Evolutionary conservation across 2,113 vertebrate species (phyloP), one percentile per base, ranked within the genome.

Genomic region (Dasyurus viverrinus): DNA sequence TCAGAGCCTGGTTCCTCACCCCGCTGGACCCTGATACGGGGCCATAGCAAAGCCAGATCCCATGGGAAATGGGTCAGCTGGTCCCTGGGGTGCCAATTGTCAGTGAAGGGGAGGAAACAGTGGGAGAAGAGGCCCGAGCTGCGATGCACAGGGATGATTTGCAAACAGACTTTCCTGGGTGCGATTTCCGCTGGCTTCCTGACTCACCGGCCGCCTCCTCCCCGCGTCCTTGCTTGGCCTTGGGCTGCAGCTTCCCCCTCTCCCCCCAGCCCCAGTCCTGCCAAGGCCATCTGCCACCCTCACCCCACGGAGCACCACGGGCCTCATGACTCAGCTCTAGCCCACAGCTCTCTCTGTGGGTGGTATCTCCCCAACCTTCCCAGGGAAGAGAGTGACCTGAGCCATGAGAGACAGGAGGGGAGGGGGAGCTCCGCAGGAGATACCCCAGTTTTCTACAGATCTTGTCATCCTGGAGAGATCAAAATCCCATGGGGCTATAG

Each of bases 321-420:
- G 36, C n/a, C 68, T 84, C 68, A 42, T 84, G 68, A 84, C 68
- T 84, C 68, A 84, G 36, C 68, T 84, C n/a, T 84, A 84, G 68
- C 68, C 68, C 36, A 84, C n/a, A 84, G 68, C 68, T 84, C 68
- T 84, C n/a, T 84, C 68, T 84, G 68, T 84, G 68, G 68, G 68
- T 84, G 68, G 68, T n/a, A 22, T 84, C 68, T 84, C 68, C 68
- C 68, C 68, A 42, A 84, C n/a, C 68, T 84, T 84, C 68, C 19
- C 68, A 84, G 68, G 68, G n/a, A 84, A 84, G n/a, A n/a, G 68
- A 84, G 68, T 84, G 68, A 84, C 68, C 68, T 84, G 68, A 84
- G n/a, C n/a, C 68, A 84, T n/a, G 2, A 84, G 68, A 42, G n/a
- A 42, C 68, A 42, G 36, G n/a, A 8, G 7, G 19, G 68, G 19